A percentile compares a stretch with the other conserved stretches of the same genome.
These are phyloP conservation scores for Indicator maculatus DNA, from an alignment of 2,113 vertebrate genomes.

Conservation along the genomic window DNA sequence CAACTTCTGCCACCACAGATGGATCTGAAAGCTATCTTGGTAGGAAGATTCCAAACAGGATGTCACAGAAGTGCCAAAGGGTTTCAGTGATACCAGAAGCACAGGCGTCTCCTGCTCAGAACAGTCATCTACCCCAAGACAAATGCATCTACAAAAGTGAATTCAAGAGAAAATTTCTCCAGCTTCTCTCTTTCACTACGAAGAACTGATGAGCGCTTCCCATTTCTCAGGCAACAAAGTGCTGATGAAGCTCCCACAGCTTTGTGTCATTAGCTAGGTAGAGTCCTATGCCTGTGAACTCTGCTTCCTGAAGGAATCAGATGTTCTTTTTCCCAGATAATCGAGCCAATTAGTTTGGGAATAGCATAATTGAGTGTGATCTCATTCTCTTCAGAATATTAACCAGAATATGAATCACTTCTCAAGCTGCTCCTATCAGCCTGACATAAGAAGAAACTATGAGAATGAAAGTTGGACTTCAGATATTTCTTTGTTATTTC, in stretches of 20 bases:
- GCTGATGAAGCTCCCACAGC: background rate
- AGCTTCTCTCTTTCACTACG: background rate
- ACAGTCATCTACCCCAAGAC: background rate
- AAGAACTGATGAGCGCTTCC: background rate
- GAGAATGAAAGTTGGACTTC: background rate
- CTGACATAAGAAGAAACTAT: background rate
- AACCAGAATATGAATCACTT: background rate
- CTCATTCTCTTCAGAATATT: background rate
- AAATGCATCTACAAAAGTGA: background rate
- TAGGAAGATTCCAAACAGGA: background rate
- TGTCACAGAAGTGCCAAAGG: background rate
- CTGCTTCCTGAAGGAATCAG: background rate
- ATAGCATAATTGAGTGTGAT: background rate
- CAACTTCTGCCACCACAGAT: background rate
- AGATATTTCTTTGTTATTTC: background rate
- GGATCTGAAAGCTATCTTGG: background rate
- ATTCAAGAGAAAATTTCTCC: background rate
- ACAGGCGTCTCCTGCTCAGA: background rate
- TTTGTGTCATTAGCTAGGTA: background rate
- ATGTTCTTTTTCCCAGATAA: background rate
- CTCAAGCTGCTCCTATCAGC: background rate
- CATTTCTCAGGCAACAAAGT: background rate
- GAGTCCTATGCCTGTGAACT: background rate
- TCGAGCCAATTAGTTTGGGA: background rate
- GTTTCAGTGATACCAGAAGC: background rate